Evolutionary conservation across 92 coral and sea anemone species (phyloP).

Genomic region (Porites divaricata): DNA sequence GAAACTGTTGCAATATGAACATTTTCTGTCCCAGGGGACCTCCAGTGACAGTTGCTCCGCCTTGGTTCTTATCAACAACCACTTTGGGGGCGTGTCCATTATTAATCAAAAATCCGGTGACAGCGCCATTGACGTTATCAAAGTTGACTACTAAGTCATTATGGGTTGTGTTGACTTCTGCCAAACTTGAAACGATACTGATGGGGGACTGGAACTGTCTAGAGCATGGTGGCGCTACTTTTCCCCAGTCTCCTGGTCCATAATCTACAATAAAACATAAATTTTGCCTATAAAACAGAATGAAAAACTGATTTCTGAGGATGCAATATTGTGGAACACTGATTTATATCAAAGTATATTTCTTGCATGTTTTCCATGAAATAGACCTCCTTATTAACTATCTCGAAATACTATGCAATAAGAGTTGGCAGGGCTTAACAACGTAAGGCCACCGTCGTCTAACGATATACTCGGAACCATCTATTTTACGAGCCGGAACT

Average conservation of each 20-base stretch:
- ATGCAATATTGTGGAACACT: too few relatives aligned
- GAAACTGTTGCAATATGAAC: conserved; percentile 64
- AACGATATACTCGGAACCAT: too few relatives aligned
- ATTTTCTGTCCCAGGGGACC: conserved; percentile 42
- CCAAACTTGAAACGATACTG: conserved; percentile 38
- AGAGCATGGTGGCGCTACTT: conserved; percentile 45
- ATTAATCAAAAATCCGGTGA: conserved; percentile 52
- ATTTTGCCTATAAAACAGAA: background rate
- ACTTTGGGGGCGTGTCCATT: conserved; percentile 78
- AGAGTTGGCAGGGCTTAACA: too few relatives aligned
- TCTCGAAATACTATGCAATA: too few relatives aligned
- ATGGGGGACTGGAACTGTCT: conserved; percentile 71
- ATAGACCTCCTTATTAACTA: too few relatives aligned
- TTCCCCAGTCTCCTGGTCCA: conserved; percentile 78
- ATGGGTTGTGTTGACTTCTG: background rate
- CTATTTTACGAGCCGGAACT: too few relatives aligned
- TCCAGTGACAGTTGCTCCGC: conserved; percentile 14
- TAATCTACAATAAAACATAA: conserved; percentile 38
- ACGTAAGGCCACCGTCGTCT: too few relatives aligned
- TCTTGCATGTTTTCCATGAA: too few relatives aligned
- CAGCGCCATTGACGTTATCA: conserved; percentile 5
- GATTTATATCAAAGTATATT: too few relatives aligned
- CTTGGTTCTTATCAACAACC: conserved; percentile 24
- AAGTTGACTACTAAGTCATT: background rate
- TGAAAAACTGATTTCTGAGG: background rate